Evolutionary conservation across 2,113 vertebrate genomes (phyloP).

Genomic region (Marcusenius ussheri): DNA sequence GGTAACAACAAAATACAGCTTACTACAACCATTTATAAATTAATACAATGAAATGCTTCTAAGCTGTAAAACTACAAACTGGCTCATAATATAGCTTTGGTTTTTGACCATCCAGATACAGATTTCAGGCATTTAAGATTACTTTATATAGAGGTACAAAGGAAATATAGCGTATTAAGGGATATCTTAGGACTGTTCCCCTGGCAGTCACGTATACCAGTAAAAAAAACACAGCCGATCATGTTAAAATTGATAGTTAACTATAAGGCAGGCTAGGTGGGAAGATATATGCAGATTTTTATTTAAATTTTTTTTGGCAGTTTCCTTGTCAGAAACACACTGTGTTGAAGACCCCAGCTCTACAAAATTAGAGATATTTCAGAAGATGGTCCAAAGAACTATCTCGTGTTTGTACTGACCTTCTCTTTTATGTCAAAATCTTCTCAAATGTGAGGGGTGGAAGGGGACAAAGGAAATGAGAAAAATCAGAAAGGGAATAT

Average conservation of each 20-base stretch:
- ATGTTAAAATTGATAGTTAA: background rate
- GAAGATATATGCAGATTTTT: background rate
- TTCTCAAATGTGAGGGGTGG: background rate
- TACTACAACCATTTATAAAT: background rate
- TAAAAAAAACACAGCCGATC: background rate
- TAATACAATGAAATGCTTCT: background rate
- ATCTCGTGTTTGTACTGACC: background rate
- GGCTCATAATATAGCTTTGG: background rate
- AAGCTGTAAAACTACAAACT: background rate
- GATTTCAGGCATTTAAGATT: background rate
- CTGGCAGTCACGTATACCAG: background rate
- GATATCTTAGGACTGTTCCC: background rate
- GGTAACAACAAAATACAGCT: background rate
- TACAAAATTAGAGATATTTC: background rate
- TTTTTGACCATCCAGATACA: background rate
- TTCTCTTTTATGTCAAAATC: background rate
- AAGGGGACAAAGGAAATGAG: background rate
- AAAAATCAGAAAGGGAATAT: background rate
- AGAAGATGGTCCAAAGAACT: background rate
- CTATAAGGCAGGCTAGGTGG: background rate
- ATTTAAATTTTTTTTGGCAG: background rate
- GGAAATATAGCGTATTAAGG: background rate
- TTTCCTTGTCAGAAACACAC: background rate
- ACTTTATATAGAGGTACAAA: background rate
- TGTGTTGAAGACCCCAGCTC: background rate